A percentile compares a stretch with the other conserved stretches of the same genome.
Evolutionary conservation across 1,140 invertebrate genomes (phyloP).

Genomic region (Riptortus pedestris): DNA sequence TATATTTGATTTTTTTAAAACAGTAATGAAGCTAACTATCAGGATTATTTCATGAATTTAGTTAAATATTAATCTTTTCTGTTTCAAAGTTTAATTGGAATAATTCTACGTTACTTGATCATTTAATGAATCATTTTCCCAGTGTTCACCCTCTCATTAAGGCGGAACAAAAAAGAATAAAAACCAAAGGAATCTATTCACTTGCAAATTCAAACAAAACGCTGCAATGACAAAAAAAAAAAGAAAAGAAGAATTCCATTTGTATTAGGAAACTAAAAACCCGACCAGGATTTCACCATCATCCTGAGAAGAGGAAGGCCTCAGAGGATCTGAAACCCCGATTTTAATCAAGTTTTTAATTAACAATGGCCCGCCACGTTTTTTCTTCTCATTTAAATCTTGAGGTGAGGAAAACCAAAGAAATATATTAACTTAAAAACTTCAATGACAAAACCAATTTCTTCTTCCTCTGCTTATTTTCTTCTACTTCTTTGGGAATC

Average conservation of each 20-base stretch:
- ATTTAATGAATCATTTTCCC: too few relatives aligned
- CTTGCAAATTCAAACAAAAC: neutral
- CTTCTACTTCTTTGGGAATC: too few relatives aligned
- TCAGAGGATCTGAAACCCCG: neutral
- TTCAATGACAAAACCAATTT: conserved; percentile 16
- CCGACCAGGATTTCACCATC: conserved; percentile 1
- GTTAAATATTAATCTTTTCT: too few relatives aligned
- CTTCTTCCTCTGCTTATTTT: too few relatives aligned
- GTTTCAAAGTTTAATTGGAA: too few relatives aligned
- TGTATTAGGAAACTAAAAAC: conserved; percentile 13
- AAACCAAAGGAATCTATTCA: too few relatives aligned
- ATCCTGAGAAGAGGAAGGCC: conserved; percentile 8
- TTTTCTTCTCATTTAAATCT: conserved; percentile 9
- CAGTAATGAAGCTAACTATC: too few relatives aligned
- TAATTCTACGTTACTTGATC: too few relatives aligned
- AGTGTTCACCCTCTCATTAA: too few relatives aligned
- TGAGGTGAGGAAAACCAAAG: neutral
- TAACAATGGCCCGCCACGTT: conserved; percentile 8
- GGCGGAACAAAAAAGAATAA: too few relatives aligned
- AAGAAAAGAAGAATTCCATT: conserved; percentile 2
- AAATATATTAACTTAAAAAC: conserved; percentile 6
- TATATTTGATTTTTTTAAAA: too few relatives aligned
- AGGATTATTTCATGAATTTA: too few relatives aligned
- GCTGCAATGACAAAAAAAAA: neutral
- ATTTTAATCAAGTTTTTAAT: conserved; percentile 16